Conservation (phyloP, 2,888 invertebrate species). For the Eudiplozoon nipponicum region DNA sequence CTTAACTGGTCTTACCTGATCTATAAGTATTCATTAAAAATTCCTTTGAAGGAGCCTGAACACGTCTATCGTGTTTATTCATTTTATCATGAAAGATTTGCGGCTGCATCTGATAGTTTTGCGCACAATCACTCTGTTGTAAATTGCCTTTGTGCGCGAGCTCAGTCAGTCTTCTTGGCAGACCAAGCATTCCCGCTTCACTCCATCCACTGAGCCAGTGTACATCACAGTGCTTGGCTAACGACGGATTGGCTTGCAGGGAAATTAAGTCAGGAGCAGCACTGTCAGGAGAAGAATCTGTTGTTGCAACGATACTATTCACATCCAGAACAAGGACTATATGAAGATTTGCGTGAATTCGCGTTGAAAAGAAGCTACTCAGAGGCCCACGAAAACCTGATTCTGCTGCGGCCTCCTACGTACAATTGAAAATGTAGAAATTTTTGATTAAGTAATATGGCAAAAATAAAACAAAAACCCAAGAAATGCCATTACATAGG, state of each 20-base stretch:
- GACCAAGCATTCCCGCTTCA: constrained; percentile 33
- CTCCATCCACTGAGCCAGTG: constrained; percentile 43
- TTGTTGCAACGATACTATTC: constrained; percentile 33
- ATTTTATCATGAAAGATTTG: constrained; percentile 33
- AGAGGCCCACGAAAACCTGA: constrained; percentile 43
- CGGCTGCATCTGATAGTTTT: constrained; percentile 28
- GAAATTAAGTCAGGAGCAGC: no score
- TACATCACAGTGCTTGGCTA: constrained; percentile 39
- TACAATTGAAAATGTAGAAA: no score
- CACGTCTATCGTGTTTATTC: no score
- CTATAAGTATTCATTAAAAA: no score
- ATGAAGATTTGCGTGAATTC: constrained; percentile 44
- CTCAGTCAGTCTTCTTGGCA: no score
- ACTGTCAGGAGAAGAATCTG: not conserved
- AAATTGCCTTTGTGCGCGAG: no score
- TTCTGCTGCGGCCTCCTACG: constrained; percentile 39
- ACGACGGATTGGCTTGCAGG: constrained; percentile 46
- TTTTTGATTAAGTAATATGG: no score
- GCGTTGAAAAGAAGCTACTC: constrained; percentile 32
- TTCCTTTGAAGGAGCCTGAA: no score
- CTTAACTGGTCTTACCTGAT: no score
- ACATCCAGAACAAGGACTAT: constrained; percentile 45
- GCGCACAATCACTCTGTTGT: constrained; percentile 25
- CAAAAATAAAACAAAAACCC: no score
- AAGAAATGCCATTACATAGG: no score